Conservation (phyloP, 1,140 invertebrate genomes). For the Drosophila jambulina region DNA sequence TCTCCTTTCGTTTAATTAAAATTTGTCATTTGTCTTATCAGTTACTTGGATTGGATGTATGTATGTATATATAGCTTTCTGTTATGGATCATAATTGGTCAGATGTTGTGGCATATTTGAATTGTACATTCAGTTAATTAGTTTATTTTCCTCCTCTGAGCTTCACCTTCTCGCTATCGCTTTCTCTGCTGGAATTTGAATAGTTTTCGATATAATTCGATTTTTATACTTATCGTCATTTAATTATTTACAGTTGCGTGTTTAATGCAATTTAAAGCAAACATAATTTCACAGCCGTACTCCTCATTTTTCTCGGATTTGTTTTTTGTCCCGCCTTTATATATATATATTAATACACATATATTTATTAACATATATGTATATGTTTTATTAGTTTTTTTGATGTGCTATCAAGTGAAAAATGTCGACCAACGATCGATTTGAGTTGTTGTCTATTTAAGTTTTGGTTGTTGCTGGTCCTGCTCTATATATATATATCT, state of each 20-base stretch:
- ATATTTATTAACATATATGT: conserved; percentile 19
- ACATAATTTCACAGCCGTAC: conserved; percentile 76
- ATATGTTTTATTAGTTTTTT: conserved; percentile 12
- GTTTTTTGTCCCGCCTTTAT: conserved; percentile 24
- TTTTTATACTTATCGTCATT: conserved; percentile 19
- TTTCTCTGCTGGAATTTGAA: conserved; percentile 27
- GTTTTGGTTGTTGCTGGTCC: conserved; percentile 57
- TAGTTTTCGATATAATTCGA: conserved; percentile 33
- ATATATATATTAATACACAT: conserved; percentile 10
- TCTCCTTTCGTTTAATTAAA: conserved; percentile 56
- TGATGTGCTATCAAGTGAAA: conserved; percentile 29
- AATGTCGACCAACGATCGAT: conserved; percentile 19
- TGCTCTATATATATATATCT: conserved; percentile 49
- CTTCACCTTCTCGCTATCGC: background rate
- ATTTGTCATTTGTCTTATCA: conserved; percentile 61
- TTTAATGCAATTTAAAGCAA: conserved; percentile 63
- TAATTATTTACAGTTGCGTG: conserved; percentile 67
- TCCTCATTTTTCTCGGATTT: conserved; percentile 48
- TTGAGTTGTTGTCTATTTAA: conserved; percentile 23
- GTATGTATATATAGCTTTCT: conserved; percentile 37
- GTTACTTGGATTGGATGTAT: conserved; percentile 48
- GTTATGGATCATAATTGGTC: conserved; percentile 60
- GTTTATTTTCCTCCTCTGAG: conserved; percentile 27
- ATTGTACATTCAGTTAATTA: conserved; percentile 57
- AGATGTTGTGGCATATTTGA: conserved; percentile 58